A percentile compares a stretch with the other conserved stretches of the same genome.
phyloP scores from a whole-genome alignment of 2,113 vertebrate genomes.

The Eptatretus burgeri region DNA sequence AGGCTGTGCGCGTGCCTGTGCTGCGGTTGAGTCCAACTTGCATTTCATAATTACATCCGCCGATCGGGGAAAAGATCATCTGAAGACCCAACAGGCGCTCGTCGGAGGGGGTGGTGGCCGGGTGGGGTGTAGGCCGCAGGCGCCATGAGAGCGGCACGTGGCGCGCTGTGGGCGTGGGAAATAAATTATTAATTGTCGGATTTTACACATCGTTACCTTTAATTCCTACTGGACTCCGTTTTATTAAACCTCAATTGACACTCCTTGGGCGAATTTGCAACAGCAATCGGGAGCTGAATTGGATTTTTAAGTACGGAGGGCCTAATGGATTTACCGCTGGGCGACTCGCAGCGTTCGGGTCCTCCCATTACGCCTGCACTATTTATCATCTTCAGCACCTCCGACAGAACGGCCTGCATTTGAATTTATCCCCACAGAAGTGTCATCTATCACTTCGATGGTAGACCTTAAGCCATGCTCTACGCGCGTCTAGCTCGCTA shows the following conservation, averaged over 20 bases:
- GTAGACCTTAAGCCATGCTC: no score
- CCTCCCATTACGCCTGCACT: conserved; percentile 5
- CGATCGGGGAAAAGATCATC: no score
- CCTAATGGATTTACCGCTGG: conserved; percentile 6
- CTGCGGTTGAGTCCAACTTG: no score
- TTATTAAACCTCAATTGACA: conserved; percentile 1
- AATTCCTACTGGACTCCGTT: background rate
- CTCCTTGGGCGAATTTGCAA: conserved; percentile 1
- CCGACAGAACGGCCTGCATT: conserved; percentile 5
- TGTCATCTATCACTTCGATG: background rate
- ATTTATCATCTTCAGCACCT: conserved; percentile 4
- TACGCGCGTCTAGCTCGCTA: no score
- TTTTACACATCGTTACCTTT: conserved; percentile 5
- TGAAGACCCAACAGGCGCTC: no score
- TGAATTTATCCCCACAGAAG: conserved; percentile 3
- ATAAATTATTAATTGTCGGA: conserved; percentile 5
- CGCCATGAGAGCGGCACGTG: no score
- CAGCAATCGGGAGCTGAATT: conserved; percentile 3
- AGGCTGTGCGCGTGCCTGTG: no score
- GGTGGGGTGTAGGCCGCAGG: no score
- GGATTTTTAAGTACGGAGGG: conserved; percentile 2
- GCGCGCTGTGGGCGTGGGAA: no score
- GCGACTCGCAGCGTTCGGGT: background rate
- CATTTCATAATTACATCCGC: no score
- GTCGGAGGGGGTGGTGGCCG: no score